Base-by-base conservation (phyloP, 92 coral and sea anemone species). In the Porites evermanni region DNA sequence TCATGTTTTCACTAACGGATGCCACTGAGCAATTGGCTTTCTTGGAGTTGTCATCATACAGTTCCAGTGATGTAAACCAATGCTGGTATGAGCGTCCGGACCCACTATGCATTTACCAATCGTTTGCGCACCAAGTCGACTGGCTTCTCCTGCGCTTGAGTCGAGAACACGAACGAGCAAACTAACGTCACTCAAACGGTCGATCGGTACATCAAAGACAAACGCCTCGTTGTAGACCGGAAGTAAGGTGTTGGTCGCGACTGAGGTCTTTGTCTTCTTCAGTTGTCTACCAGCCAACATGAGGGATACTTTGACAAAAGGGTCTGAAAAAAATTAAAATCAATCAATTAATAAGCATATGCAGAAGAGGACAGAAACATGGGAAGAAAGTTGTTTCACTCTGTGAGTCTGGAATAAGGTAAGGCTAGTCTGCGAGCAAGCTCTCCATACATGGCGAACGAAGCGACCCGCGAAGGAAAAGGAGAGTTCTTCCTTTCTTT, bases 1-100 rank as follows among this genome's bases (percentile, higher is more conserved):
- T 83, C 73, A 83, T 9, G 64, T 47, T 53, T 73, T 83, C 17
- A 83, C 24, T n/a, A 94, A 63, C 47, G 98, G 98, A 87, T 97
- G 99, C 99, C 99, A 97, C 87, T 97, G 99, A 2, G 99, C 99
- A 50, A 97, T 95, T 7, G 99, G 99, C 81, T 94, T 97, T 74
- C 99, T 89, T 16, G 99, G 99, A 2, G 99, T 90, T 21, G 98
- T 89, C 96, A 97, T 88, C 99, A 97, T 97, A 63, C 97, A 93
- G 74, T 97, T 96, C 99, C 99, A 97, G 61, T 97, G 99, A 84
- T 97, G 99, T 23, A 97, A 67, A 4, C 99, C 99, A 67, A 97
- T 95, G 80, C 98, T 95, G 20, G 95, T 93, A 78, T 75, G 90
- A 0, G 99, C 86, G 82, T 93, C 94, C 1, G 98, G 99, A 47